These are phyloP conservation scores for Manis crassicaudata DNA, from an alignment of 2,797 vertebrate genomes.

Conservation along the genomic window DNA sequence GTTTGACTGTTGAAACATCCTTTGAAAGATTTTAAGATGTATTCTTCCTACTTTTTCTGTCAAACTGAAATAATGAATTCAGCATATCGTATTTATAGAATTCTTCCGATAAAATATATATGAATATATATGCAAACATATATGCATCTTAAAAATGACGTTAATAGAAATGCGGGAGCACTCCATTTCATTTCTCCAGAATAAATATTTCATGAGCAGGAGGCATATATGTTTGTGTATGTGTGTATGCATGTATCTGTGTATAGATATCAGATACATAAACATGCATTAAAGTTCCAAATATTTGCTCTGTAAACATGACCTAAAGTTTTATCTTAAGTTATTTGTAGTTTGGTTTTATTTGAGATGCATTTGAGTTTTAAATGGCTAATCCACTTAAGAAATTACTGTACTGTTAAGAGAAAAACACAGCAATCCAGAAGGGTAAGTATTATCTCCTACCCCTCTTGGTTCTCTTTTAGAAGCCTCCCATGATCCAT, in stretches of 20 bases:
- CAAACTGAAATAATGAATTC: slow-evolving; percentile 32
- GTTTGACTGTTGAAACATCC: neutral
- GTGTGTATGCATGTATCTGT: neutral
- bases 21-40: neutral
- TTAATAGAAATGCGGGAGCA: slow-evolving; percentile 10
- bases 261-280: neutral
- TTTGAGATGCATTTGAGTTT: slow-evolving; percentile 59
- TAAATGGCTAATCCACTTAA: slow-evolving; percentile 79
- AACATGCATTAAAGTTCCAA: neutral
- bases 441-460: slow-evolving; percentile 64
- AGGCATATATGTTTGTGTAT: neutral
- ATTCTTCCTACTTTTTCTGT: slow-evolving; percentile 19
- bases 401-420: slow-evolving; percentile 63
- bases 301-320: neutral
- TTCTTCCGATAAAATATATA: neutral
- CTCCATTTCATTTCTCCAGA: neutral
- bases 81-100: slow-evolving; percentile 30
- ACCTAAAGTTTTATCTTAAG: slow-evolving; percentile 63
- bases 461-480: slow-evolving; percentile 75
- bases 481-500: slow-evolving; percentile 83
- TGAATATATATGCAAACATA: neutral
- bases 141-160: slow-evolving; percentile 21
- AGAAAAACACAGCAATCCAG: slow-evolving; percentile 57
- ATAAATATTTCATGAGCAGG: slow-evolving; percentile 59
- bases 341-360: slow-evolving; percentile 52